phyloP scores from a whole-genome alignment of 1,140 invertebrate genomes.

The Anastrepha obliqua region DNA sequence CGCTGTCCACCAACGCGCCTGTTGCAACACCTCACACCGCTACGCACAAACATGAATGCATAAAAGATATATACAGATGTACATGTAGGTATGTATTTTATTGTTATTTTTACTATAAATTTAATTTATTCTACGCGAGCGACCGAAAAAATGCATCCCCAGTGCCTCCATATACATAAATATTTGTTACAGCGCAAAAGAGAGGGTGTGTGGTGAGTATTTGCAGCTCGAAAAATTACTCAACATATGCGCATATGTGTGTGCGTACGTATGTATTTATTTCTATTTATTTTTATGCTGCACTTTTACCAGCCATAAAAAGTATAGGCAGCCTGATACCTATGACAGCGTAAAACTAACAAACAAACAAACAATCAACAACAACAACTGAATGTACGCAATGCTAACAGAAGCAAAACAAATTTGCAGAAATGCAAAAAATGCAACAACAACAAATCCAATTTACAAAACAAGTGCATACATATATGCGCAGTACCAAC shows the following conservation, averaged over 20 bases:
- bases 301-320: background rate
- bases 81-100: background rate
- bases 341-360: background rate
- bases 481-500: background rate
- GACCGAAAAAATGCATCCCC: constrained; percentile 20
- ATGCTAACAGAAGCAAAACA: too few relatives aligned
- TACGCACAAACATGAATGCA: background rate
- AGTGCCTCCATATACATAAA: background rate
- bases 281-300: background rate
- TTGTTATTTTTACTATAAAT: constrained; percentile 4
- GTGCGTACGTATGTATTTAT: background rate
- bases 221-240: background rate
- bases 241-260: background rate
- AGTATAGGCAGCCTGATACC: background rate
- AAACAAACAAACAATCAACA: background rate
- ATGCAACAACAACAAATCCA: too few relatives aligned
- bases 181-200: background rate
- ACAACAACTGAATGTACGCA: background rate
- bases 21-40: constrained; percentile 1
- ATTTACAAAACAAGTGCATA: background rate
- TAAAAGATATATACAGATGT: too few relatives aligned
- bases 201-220: background rate
- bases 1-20: constrained; percentile 41
- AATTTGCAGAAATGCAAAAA: too few relatives aligned
- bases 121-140: background rate